Evolutionary conservation across 2,888 invertebrate genomes (phyloP).

Genomic region (Mesodorylaimus sp.): DNA sequence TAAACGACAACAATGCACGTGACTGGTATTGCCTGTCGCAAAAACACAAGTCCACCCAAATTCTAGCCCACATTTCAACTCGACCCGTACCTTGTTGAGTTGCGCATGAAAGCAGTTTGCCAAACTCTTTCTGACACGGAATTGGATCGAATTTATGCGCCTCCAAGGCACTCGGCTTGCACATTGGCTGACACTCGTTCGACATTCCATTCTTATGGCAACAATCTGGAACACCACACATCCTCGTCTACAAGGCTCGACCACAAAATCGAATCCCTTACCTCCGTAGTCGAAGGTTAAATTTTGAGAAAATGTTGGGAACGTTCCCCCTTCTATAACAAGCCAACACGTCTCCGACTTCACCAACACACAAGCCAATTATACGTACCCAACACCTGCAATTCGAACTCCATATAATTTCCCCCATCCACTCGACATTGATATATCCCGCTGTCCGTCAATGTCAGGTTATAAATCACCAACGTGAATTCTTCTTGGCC

Average conservation of each 20-base stretch:
- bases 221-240: slow-evolving; percentile 41
- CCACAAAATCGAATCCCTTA: neutral
- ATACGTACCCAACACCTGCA: slow-evolving; percentile 1
- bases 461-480: slow-evolving; percentile 5
- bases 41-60: neutral
- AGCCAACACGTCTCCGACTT: neutral
- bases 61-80: neutral
- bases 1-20: slow-evolving; percentile 27
- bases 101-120: slow-evolving; percentile 9
- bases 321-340: slow-evolving; percentile 7
- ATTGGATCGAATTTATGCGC: slow-evolving; percentile 23
- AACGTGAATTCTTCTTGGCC: slow-evolving; percentile 9
- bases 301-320: slow-evolving; percentile 5
- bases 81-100: slow-evolving; percentile 9
- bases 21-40: slow-evolving; percentile 17
- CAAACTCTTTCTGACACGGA: slow-evolving; percentile 5
- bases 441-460: slow-evolving; percentile 5
- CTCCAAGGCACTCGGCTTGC: slow-evolving; percentile 34
- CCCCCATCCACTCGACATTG: slow-evolving; percentile 3
- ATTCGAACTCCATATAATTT: neutral
- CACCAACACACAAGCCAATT: neutral
- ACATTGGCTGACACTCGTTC: slow-evolving; percentile 57
- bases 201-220: slow-evolving; percentile 62
- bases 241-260: neutral
- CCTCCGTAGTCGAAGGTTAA: slow-evolving; percentile 9